Conservation (phyloP, 92 coral and sea anemone species). For the Scolanthus callimorphus region DNA sequence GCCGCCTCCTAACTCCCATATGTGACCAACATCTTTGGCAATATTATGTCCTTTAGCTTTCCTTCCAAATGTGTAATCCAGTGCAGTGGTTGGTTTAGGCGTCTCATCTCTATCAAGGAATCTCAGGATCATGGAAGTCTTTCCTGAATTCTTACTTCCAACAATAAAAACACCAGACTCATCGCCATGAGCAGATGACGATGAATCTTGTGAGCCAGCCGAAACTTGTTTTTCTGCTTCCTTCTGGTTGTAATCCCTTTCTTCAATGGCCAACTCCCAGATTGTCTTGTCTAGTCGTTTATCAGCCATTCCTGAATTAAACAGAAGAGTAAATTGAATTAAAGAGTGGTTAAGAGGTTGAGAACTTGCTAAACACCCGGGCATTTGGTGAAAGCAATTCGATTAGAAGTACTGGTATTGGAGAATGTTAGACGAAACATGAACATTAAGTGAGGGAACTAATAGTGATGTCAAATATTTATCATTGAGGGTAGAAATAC, state of each 20-base stretch:
- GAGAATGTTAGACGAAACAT: too few relatives aligned
- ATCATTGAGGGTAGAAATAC: too few relatives aligned
- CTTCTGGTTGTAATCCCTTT: constrained; percentile 37
- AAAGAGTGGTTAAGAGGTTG: too few relatives aligned
- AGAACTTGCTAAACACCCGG: too few relatives aligned
- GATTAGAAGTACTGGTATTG: too few relatives aligned
- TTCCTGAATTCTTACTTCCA: constrained; percentile 96
- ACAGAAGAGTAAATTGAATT: too few relatives aligned
- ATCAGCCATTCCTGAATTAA: too few relatives aligned
- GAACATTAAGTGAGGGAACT: too few relatives aligned
- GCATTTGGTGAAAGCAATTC: too few relatives aligned
- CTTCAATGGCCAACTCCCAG: constrained; percentile 97
- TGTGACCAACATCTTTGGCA: constrained; percentile 95
- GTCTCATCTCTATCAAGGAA: constrained; percentile 98
- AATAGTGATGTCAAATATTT: too few relatives aligned
- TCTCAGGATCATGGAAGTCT: constrained; percentile 85
- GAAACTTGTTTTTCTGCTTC: constrained; percentile 17
- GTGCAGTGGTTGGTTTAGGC: constrained; percentile 93
- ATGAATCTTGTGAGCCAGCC: background rate
- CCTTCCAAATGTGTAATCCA: constrained; percentile 98
- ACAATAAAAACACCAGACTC: constrained; percentile 82
- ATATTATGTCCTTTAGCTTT: constrained; percentile 97
- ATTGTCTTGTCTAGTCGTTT: constrained; percentile 90
- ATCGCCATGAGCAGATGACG: constrained; percentile 57
- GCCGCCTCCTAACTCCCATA: constrained; percentile 99